phyloP scores from a whole-genome alignment of 2,113 vertebrate species.

The Amblyopsis rosae region DNA sequence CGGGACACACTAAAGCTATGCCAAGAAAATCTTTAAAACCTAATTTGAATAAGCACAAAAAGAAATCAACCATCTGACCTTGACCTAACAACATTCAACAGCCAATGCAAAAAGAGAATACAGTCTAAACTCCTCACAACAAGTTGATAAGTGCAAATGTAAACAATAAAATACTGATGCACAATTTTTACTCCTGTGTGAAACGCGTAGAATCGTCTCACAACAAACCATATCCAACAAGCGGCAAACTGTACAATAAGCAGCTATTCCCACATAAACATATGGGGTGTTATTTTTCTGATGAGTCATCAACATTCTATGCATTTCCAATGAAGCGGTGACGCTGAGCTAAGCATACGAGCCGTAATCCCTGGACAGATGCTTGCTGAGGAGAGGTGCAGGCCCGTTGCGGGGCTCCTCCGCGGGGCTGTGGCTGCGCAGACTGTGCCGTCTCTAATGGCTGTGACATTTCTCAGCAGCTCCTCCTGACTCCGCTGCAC shows the following conservation, averaged over 20 bases:
- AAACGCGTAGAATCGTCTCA: too few relatives aligned
- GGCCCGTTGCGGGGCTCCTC: conserved; percentile 25
- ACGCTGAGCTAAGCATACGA: conserved; percentile 35
- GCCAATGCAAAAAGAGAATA: not conserved
- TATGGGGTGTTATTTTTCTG: conserved; percentile 50
- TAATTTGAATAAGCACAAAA: not conserved
- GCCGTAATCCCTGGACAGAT: conserved; percentile 52
- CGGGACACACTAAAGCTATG: not conserved
- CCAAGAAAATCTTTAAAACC: not conserved
- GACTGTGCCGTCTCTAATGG: conserved; percentile 49
- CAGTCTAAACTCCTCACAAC: conserved; percentile 31
- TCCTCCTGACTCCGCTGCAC: conserved; percentile 68
- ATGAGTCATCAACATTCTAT: conserved; percentile 69
- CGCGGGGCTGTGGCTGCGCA: conserved; percentile 31
- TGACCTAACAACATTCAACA: not conserved
- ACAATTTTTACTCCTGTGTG: not conserved
- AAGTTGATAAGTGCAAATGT: conserved; percentile 28
- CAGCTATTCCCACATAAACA: conserved; percentile 42
- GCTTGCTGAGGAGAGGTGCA: conserved; percentile 18
- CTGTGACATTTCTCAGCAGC: conserved; percentile 70
- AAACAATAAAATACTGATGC: not conserved
- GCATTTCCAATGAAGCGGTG: conserved; percentile 40
- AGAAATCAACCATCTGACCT: not conserved
- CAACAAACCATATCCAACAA: conserved; percentile 9
- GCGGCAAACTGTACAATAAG: conserved; percentile 27